phyloP scores from a whole-genome alignment of 1,140 invertebrate species.

The Drosophila teissieri region DNA sequence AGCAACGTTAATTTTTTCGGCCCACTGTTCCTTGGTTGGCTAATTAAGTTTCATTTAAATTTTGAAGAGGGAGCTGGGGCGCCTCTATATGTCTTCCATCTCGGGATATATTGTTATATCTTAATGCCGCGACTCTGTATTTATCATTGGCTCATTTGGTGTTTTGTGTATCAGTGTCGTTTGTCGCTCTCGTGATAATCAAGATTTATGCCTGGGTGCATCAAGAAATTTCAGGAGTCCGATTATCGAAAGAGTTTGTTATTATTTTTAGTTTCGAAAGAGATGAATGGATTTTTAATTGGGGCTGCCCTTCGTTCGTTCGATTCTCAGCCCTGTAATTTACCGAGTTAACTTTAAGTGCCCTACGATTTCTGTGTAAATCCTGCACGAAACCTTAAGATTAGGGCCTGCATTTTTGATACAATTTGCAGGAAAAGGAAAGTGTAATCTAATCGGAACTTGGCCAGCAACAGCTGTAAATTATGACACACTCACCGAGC shows the following conservation, averaged over 20 bases:
- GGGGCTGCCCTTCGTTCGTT: slow-evolving; percentile 22
- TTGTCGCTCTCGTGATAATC: slow-evolving; percentile 67
- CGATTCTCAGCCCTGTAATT: slow-evolving; percentile 31
- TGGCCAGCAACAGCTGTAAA: slow-evolving; percentile 50
- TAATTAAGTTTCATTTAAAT: slow-evolving; percentile 42
- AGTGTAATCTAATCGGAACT: slow-evolving; percentile 46
- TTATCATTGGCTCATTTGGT: slow-evolving; percentile 54
- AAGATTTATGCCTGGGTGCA: slow-evolving; percentile 64
- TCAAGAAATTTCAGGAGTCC: slow-evolving; percentile 30
- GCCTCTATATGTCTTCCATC: slow-evolving; percentile 51
- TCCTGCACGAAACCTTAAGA: slow-evolving; percentile 17
- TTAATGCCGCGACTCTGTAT: slow-evolving; percentile 53
- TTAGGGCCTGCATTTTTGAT: slow-evolving; percentile 32
- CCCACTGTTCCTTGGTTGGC: slow-evolving; percentile 22
- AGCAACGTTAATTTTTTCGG: not conserved
- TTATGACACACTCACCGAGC: slow-evolving; percentile 34
- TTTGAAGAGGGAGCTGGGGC: slow-evolving; percentile 21
- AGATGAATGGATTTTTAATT: slow-evolving; percentile 78
- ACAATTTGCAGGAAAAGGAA: slow-evolving; percentile 19
- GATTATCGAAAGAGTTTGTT: slow-evolving; percentile 38
- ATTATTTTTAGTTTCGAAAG: slow-evolving; percentile 10
- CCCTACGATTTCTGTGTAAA: slow-evolving; percentile 2
- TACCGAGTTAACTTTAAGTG: slow-evolving; percentile 29
- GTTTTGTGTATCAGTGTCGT: slow-evolving; percentile 56
- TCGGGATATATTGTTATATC: slow-evolving; percentile 62